Conservation (phyloP, 2,888 invertebrate species). For the Vanessa cardui region DNA sequence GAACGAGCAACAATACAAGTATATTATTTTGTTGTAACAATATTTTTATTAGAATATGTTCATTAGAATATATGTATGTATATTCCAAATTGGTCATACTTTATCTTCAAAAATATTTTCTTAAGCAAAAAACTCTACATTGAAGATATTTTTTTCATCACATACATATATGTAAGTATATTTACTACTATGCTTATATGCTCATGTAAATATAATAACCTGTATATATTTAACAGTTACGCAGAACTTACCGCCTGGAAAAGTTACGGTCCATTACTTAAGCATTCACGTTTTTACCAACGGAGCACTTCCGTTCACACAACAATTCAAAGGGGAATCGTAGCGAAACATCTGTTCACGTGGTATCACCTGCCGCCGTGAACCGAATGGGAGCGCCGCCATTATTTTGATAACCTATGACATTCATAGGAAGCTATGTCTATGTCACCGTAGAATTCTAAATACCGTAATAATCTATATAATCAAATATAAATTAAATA, state of each 20-base stretch:
- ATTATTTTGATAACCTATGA: conserved; percentile 12
- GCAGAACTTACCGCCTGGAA: conserved; percentile 3
- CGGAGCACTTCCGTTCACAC: conserved; percentile 46
- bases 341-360: conserved; percentile 41
- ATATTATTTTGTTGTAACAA: too few relatives aligned
- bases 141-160: too few relatives aligned
- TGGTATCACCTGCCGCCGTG: conserved; percentile 25
- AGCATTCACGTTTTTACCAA: conserved; percentile 31
- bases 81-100: too few relatives aligned
- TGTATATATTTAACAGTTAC: conserved; percentile 5
- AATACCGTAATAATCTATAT: too few relatives aligned
- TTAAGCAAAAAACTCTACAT: too few relatives aligned
- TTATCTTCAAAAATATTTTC: too few relatives aligned
- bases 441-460: too few relatives aligned
- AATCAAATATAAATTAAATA: too few relatives aligned
- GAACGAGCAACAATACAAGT: too few relatives aligned
- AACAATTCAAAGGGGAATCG: conserved; percentile 37
- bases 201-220: background rate
- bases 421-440: conserved; percentile 5
- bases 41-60: too few relatives aligned
- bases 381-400: conserved; percentile 3
- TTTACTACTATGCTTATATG: background rate
- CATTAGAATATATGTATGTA: too few relatives aligned
- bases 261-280: conserved; percentile 24
- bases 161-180: too few relatives aligned